These are phyloP conservation scores for Helleia helle DNA, from an alignment of 2,888 invertebrate genomes.

Conservation along the genomic window DNA sequence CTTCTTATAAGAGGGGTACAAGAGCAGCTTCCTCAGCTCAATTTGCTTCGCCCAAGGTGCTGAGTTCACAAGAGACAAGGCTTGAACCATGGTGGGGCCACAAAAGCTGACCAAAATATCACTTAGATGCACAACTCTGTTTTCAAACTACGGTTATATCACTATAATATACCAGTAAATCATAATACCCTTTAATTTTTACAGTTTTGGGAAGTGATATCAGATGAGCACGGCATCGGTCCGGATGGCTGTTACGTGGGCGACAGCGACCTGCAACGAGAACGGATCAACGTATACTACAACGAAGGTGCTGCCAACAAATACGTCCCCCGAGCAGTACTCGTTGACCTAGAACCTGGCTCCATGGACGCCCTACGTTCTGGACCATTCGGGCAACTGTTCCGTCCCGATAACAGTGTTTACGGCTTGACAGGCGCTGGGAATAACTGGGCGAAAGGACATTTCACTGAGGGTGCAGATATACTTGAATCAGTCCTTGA, in stretches of 20 bases:
- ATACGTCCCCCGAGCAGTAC: constrained; percentile 50
- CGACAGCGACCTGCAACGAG: constrained; percentile 80
- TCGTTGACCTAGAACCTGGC: constrained; percentile 53
- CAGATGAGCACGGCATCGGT: constrained; percentile 84
- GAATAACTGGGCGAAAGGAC: constrained; percentile 77
- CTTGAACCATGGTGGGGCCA: too few species aligned
- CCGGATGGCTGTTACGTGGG: constrained; percentile 72
- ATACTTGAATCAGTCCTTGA: constrained; percentile 75
- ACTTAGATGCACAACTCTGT: too few species aligned
- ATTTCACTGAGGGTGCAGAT: constrained; percentile 79
- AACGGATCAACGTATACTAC: constrained; percentile 84
- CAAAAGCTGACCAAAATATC: too few species aligned
- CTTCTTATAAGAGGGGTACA: too few species aligned
- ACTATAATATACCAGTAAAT: too few species aligned
- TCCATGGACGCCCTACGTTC: constrained; percentile 77
- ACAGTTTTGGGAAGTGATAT: constrained; percentile 88
- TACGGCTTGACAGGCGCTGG: constrained; percentile 74
- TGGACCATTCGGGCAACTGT: constrained; percentile 78
- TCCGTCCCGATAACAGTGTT: constrained; percentile 81
- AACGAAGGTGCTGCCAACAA: constrained; percentile 73
- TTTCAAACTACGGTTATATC: too few species aligned
- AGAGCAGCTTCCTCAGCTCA: too few species aligned
- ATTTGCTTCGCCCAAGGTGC: too few species aligned
- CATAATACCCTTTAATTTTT: too few species aligned
- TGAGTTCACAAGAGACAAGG: too few species aligned